These are phyloP conservation scores for Panthera tigris DNA, from an alignment of 2,113 vertebrate species.

Conservation along the genomic window DNA sequence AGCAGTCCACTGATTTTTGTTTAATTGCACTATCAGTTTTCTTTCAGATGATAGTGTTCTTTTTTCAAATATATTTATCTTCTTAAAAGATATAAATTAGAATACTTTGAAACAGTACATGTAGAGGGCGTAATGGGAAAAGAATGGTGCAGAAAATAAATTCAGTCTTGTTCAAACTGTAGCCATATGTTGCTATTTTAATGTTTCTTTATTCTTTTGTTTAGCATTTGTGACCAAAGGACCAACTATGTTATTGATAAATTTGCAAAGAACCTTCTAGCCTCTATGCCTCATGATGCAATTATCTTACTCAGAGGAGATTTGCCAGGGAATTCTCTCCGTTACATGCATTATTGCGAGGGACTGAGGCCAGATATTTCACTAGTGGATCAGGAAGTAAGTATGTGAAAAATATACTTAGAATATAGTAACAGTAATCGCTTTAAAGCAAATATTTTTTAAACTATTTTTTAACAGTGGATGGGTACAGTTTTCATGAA, in stretches of 20 bases:
- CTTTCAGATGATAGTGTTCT: not conserved
- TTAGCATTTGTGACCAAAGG: constrained; percentile 93
- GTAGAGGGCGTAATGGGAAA: not conserved
- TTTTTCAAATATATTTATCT: not conserved
- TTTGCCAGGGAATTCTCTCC: constrained; percentile 95
- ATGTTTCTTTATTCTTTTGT: constrained; percentile 51
- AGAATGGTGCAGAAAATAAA: not conserved
- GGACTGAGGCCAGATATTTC: constrained; percentile 91
- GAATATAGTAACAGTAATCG: not conserved
- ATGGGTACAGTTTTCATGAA: not conserved
- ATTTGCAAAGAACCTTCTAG: constrained; percentile 93
- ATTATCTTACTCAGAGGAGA: constrained; percentile 96
- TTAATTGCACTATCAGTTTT: not conserved
- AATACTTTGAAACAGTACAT: not conserved
- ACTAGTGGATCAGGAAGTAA: constrained; percentile 97
- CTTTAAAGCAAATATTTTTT: not conserved
- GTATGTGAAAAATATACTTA: constrained; percentile 19
- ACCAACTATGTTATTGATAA: constrained; percentile 90
- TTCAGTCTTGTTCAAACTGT: not conserved
- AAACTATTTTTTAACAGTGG: not conserved
- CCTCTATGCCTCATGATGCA: constrained; percentile 89
- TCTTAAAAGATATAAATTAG: not conserved
- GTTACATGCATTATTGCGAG: constrained; percentile 95
- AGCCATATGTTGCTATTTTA: constrained; percentile 30
- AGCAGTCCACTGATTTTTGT: not conserved